A percentile compares a stretch with the other conserved stretches of the same genome.
phyloP scores from a whole-genome alignment of 2,797 vertebrate genomes.

The Bufotes viridis region DNA sequence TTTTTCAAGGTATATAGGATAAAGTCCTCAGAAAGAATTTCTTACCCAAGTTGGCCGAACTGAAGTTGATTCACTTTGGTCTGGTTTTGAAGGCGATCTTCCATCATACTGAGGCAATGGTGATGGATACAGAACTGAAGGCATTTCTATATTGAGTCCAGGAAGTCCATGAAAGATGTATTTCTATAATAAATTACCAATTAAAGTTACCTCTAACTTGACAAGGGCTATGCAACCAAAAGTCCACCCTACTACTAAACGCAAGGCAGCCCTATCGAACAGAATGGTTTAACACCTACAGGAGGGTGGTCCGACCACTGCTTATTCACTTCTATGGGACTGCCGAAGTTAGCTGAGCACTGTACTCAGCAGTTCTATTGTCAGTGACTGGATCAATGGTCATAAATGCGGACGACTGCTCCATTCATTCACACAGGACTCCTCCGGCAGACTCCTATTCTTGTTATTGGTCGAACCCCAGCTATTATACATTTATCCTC shows the following conservation, averaged over 20 bases:
- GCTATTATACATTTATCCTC: too few species aligned
- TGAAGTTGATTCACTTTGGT: conserved; percentile 69
- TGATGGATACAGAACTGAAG: conserved; percentile 85
- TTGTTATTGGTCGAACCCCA: too few species aligned
- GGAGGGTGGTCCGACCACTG: too few species aligned
- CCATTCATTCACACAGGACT: too few species aligned
- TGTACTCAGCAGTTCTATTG: too few species aligned
- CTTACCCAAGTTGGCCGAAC: conserved; percentile 68
- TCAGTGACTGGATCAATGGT: too few species aligned
- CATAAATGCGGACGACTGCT: too few species aligned
- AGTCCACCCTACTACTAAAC: background rate
- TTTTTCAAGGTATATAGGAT: background rate
- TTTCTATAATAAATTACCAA: conserved; percentile 75
- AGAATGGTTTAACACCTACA: background rate
- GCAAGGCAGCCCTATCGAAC: background rate
- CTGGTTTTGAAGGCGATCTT: conserved; percentile 72
- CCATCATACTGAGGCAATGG: conserved; percentile 90
- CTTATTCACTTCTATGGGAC: too few species aligned
- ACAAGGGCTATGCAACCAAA: background rate
- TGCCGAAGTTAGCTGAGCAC: too few species aligned
- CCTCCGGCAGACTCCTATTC: too few species aligned
- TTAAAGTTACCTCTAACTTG: background rate
- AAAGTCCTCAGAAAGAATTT: background rate
- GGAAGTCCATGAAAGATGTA: conserved; percentile 93
- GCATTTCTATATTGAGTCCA: conserved; percentile 89